A percentile compares a stretch with the other conserved stretches of the same genome.
phyloP scores from a whole-genome alignment of 2,797 vertebrate genomes.

The Hydrophis major region DNA sequence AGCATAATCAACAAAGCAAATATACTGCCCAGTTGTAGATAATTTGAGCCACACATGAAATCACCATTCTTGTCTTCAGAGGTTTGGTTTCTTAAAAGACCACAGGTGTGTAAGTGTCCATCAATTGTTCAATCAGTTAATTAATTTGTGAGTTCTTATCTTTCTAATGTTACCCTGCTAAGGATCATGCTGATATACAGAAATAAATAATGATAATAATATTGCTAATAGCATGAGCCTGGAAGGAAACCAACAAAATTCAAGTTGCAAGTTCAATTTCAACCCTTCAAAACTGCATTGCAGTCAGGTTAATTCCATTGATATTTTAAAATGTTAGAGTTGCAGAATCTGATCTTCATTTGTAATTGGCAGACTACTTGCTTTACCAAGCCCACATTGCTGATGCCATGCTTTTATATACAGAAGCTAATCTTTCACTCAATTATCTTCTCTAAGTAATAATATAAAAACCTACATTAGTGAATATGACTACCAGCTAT shows the following conservation, averaged over 20 bases:
- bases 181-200: background rate
- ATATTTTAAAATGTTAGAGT: background rate
- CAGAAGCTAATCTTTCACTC: conserved; percentile 1
- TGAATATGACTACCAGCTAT: conserved; percentile 22
- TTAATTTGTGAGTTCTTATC: background rate
- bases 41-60: background rate
- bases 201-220: background rate
- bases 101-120: background rate
- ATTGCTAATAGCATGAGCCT: background rate
- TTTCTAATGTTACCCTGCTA: background rate
- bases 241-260: background rate
- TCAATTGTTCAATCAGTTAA: background rate
- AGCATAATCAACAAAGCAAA: background rate
- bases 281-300: background rate
- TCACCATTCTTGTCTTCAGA: background rate
- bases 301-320: background rate
- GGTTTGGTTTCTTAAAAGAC: background rate
- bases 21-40: background rate
- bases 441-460: conserved; percentile 20
- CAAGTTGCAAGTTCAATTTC: background rate
- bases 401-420: background rate
- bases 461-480: conserved; percentile 10
- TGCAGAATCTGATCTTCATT: conserved; percentile 16
- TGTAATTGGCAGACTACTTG: rapidly evolving
- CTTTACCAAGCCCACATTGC: background rate